A percentile compares a stretch with the other conserved stretches of the same genome.
Evolutionary conservation across 1,140 invertebrate species (phyloP).

Genomic region (Papilio machaon): DNA sequence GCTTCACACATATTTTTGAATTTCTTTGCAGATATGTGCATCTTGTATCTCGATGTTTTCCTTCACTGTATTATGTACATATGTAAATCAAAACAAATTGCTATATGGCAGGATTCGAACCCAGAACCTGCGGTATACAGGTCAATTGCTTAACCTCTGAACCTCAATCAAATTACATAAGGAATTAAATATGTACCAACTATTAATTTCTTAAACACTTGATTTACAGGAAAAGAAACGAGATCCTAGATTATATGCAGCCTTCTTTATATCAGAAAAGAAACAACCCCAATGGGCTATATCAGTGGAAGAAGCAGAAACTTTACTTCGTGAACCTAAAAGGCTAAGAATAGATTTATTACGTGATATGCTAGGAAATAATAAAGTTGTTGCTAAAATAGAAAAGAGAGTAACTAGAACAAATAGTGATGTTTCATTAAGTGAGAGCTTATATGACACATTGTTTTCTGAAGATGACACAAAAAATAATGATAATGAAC

Average conservation of each 20-base stretch:
- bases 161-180: too few species aligned
- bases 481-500: conserved; percentile 65
- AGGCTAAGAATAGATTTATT: conserved; percentile 74
- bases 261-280: conserved; percentile 77
- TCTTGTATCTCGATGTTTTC: too few species aligned
- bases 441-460: conserved; percentile 78
- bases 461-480: conserved; percentile 76
- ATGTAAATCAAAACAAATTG: too few species aligned
- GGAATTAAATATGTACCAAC: background rate
- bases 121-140: too few species aligned
- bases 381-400: conserved; percentile 56
- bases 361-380: conserved; percentile 67
- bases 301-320: conserved; percentile 84
- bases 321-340: conserved; percentile 68
- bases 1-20: too few species aligned
- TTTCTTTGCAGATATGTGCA: too few species aligned
- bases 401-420: conserved; percentile 67
- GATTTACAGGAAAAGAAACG: conserved; percentile 80
- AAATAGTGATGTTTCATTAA: conserved; percentile 72
- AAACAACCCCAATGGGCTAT: conserved; percentile 83
- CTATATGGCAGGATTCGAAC: too few species aligned
- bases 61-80: too few species aligned
- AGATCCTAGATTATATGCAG: conserved; percentile 77
- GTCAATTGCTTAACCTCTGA: too few species aligned
- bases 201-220: background rate